Conservation (phyloP, 2,888 invertebrate species). For the Cenopis cana region DNA sequence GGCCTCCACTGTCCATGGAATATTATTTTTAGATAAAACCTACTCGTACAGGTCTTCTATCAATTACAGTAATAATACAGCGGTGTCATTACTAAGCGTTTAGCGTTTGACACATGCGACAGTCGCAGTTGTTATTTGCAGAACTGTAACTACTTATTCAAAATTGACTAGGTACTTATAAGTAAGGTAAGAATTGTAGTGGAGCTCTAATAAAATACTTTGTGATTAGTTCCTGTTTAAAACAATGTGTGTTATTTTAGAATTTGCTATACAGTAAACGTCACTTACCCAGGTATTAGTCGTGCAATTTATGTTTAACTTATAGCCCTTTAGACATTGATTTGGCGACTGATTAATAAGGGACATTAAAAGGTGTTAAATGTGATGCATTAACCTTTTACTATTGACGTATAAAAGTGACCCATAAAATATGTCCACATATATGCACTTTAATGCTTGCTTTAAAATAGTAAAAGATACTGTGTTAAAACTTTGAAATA, state of each 20-base stretch:
- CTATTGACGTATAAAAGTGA: conserved; percentile 16
- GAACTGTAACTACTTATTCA: background rate
- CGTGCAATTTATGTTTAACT: conserved; percentile 20
- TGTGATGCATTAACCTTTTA: conserved; percentile 26
- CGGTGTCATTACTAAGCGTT: conserved; percentile 48
- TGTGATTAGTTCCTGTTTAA: conserved; percentile 2
- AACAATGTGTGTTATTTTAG: background rate
- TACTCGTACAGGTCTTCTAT: conserved; percentile 49
- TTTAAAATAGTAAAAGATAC: background rate
- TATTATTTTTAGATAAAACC: conserved; percentile 54
- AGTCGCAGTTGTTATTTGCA: conserved; percentile 18
- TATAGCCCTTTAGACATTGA: conserved; percentile 30
- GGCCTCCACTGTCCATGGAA: conserved; percentile 55
- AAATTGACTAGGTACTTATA: background rate
- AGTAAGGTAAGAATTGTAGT: no score
- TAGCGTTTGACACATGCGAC: conserved; percentile 43
- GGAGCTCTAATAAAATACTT: background rate
- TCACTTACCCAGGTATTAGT: background rate
- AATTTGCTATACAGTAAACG: conserved; percentile 8
- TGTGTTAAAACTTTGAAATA: background rate
- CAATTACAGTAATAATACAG: conserved; percentile 55
- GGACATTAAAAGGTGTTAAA: conserved; percentile 33
- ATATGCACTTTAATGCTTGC: conserved; percentile 10
- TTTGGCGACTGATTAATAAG: conserved; percentile 23
- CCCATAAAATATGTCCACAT: conserved; percentile 15